Base-by-base conservation (phyloP, 2,888 invertebrate species). In the Ophion costatus region DNA sequence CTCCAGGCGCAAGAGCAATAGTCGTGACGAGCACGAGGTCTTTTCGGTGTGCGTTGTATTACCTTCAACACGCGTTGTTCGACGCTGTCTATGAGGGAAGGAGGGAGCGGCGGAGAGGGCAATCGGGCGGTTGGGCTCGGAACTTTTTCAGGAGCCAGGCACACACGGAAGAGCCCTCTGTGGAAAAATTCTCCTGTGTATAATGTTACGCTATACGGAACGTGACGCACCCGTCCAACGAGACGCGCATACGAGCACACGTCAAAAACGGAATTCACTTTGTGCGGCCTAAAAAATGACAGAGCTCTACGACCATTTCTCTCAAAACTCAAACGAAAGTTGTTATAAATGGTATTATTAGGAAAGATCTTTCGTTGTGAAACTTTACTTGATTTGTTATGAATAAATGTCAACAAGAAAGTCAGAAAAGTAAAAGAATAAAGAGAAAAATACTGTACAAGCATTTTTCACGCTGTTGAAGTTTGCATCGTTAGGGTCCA, bases 21-120 rank as follows among this genome's bases (percentile, higher is more conserved):
- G 76, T 81, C 69, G 64, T 75, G 77, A 80, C 57, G 82, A 80
- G 80, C 77, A 81, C 84, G 83, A 84, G 80, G 14, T 64, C 59
- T 59, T 73, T 64, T n/a, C 80, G 59, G 51, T 70, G 63, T 70
- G 63, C 77, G 69, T 84, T 57, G 20, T 67, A 77, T 73, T 77
- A 63, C 14, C 45, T 51, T 51, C 75, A 29, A 66, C 59, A 71
- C 64, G 24, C 57, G 69, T 78, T 80, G 61, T 10, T 22, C 20
- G 51, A 57, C 11, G 20, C 51, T 51, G 51, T 0, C 51, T 51
- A 51, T 51, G 42, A 57, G 24, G 57, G 67, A 81, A 38, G 57
- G 67, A 73, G 63, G 66, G 59, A 74, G 67, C 33, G 63, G 76
- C 67, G 45, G 67, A 29, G 64, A 74, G 59, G 45, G 14, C 22